Percentiles rank a stretch among this genome's conserved stretches.
These are phyloP conservation scores for Silurus meridionalis DNA, from an alignment of 2,113 vertebrate genomes.

Conservation along the genomic window DNA sequence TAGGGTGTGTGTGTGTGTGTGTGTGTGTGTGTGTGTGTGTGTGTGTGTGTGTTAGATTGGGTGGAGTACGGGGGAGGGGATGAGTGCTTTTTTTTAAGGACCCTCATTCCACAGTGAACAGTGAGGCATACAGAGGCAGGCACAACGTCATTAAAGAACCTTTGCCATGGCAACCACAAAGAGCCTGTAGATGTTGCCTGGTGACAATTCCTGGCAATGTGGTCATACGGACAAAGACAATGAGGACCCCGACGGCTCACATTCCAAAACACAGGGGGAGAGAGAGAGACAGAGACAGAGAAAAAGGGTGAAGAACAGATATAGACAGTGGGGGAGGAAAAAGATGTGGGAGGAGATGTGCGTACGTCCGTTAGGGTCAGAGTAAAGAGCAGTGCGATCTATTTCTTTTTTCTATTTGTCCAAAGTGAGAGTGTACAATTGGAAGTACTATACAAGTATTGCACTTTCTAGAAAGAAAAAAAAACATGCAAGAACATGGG, in stretches of 20 bases:
- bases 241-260: conserved; percentile 68
- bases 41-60: conserved; percentile 49
- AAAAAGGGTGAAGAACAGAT: not conserved
- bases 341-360: conserved; percentile 1
- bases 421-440: not conserved
- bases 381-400: conserved; percentile 6
- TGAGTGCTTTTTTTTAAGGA: conserved; percentile 64
- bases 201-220: conserved; percentile 75
- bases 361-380: not conserved
- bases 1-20: conserved; percentile 51
- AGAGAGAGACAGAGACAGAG: conserved; percentile 31
- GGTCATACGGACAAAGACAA: conserved; percentile 76
- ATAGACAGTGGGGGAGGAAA: conserved; percentile 2
- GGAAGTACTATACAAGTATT: not conserved
- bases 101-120: conserved; percentile 67
- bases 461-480: not conserved
- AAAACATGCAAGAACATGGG: not conserved
- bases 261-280: conserved; percentile 63
- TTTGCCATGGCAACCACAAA: conserved; percentile 76
- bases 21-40: conserved; percentile 53
- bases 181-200: conserved; percentile 74
- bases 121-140: conserved; percentile 67
- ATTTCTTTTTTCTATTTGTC: not conserved
- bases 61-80: conserved; percentile 40
- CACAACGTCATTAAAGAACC: conserved; percentile 70